Percentiles rank a stretch among this genome's conserved stretches.
phyloP scores from a whole-genome alignment of 2,113 vertebrate species.

The Chiloscyllium plagiosum region DNA sequence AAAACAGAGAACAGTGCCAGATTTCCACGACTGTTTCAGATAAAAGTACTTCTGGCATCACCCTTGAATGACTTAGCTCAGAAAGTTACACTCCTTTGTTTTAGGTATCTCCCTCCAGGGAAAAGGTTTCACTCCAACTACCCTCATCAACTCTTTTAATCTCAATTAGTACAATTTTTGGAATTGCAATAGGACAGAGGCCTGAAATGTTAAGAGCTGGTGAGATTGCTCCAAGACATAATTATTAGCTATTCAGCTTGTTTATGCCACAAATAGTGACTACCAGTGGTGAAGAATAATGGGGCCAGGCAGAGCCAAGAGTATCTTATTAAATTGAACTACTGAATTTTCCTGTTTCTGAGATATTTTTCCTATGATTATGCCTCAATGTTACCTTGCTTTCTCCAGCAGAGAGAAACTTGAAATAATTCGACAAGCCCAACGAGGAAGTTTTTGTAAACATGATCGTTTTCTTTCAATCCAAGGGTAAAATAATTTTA shows the following conservation, averaged over 20 bases:
- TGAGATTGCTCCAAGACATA: background rate
- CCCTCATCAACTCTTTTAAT: background rate
- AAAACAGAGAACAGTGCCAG: too few relatives aligned
- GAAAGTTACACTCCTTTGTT: too few relatives aligned
- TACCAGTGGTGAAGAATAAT: background rate
- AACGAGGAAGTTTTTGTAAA: background rate
- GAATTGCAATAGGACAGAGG: background rate
- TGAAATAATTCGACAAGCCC: background rate
- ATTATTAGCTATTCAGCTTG: background rate
- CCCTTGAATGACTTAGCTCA: too few relatives aligned
- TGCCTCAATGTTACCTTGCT: background rate
- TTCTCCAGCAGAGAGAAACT: background rate
- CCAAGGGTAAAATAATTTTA: background rate
- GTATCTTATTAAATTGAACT: background rate
- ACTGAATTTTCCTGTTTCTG: background rate
- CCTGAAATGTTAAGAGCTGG: background rate
- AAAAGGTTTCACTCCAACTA: too few relatives aligned
- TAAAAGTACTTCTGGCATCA: too few relatives aligned
- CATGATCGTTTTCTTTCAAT: background rate
- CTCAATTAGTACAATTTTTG: background rate
- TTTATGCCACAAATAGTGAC: background rate
- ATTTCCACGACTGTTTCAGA: too few relatives aligned
- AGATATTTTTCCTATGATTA: background rate
- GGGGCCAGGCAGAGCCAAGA: background rate
- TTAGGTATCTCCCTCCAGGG: too few relatives aligned